Conservation (phyloP, 2,888 invertebrate species). For the Euplagia quadripunctaria region DNA sequence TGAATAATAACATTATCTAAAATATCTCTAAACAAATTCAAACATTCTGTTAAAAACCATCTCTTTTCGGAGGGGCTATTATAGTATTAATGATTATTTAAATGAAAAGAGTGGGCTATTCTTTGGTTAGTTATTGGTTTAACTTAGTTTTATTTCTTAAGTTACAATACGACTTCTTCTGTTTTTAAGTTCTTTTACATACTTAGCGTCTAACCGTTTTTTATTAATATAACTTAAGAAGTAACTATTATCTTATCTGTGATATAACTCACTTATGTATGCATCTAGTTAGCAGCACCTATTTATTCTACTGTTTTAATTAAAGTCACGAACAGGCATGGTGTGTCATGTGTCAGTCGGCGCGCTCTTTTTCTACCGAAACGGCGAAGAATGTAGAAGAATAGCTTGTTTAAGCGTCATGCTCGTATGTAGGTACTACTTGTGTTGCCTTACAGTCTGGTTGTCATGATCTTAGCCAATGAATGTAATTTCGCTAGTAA, state of each 20-base stretch:
- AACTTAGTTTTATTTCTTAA: too few relatives aligned
- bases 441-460: neutral
- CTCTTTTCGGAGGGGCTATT: neutral
- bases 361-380: too few relatives aligned
- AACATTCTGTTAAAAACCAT: neutral
- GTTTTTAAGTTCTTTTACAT: neutral
- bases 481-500: neutral
- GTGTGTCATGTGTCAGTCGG: too few relatives aligned
- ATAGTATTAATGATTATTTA: neutral
- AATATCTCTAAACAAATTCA: neutral
- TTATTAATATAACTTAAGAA: neutral
- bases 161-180: neutral
- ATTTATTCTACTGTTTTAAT: neutral
- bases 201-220: neutral
- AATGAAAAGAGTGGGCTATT: neutral
- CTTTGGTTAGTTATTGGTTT: neutral
- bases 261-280: too few relatives aligned
- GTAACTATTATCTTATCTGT: neutral
- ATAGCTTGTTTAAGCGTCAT: neutral
- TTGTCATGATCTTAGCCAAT: neutral
- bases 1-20: neutral
- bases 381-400: too few relatives aligned
- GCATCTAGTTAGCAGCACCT: neutral
- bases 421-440: neutral
- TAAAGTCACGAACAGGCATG: neutral